Base-by-base conservation (phyloP, 2,113 vertebrate genomes). In the Rhombomys opimus region DNA sequence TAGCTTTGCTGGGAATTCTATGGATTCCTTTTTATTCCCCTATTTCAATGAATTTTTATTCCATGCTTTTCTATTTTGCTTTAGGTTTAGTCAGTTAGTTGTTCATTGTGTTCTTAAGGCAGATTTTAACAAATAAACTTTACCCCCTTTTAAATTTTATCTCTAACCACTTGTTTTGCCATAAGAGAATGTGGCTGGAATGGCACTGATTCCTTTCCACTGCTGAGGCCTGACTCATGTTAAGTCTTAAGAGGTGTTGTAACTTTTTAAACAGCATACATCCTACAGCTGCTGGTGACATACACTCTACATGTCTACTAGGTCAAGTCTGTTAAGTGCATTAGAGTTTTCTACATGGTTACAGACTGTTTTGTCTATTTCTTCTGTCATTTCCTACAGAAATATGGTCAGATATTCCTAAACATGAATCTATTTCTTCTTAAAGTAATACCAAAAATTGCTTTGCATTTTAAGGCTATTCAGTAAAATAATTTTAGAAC, bases 391-490 rank as follows among this genome's bases (percentile, higher is more conserved):
- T 95, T 14, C 63, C 8, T 7, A 73, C 14, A 89, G 54, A 30
- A 1, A 77, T 50, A 93, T 65, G 38, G 82, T 94, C 94, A 96
- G 27, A 63, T 65, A n/a, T 80, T 68, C 38, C 30, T 15, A 94
- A 88, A 2, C 7, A 93, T 70, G 8, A 84, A 87, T 91, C 78
- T 90, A 76, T 93, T 96, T 93, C 65, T 95, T 65, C 80, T 73
- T 78, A 32, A 91, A 70, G n/a, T 77, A 77, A 63, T 94, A 50
- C 35, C 18, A 95, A 87, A 52, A 91, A 84, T 94, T 88, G 27
- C 38, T 93, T 88, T 84, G 77, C 63, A 92, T 90, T 63, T 76
- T 77, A 38, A 90, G 77, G 91, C 76, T 95, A 89, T 87, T 84
- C 93, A 38, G 12, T 86, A 2, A 61, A 81, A 63, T 82, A 75